Conservation (phyloP, 2,113 vertebrate species). For the Nymphicus hollandicus region DNA sequence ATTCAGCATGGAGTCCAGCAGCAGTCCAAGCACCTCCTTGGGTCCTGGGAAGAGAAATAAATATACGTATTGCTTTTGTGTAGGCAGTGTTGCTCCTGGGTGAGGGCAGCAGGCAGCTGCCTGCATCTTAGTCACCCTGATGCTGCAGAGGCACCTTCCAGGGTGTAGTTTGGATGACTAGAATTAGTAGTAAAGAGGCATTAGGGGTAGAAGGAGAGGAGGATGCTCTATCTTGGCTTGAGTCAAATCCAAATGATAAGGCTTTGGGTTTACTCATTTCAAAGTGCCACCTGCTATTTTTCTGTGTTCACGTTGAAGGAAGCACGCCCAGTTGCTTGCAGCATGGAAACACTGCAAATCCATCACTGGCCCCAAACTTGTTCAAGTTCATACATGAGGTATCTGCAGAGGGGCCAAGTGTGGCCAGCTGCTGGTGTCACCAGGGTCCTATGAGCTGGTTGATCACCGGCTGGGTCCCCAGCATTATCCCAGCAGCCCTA, state of each 20-base stretch:
- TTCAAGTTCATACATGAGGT: not conserved
- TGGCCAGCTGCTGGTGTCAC: not conserved
- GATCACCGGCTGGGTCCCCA: not conserved
- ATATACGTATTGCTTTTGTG: not conserved
- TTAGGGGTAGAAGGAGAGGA: not conserved
- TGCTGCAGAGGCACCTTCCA: not conserved
- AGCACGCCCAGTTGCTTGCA: not conserved
- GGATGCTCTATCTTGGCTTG: not conserved
- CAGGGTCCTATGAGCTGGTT: not conserved
- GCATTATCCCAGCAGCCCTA: not conserved
- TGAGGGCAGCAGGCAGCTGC: not conserved
- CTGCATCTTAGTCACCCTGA: not conserved
- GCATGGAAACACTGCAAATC: not conserved
- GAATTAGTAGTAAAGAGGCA: not conserved
- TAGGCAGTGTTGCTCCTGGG: not conserved
- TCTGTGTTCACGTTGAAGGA: rapidly evolving
- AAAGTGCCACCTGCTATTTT: not conserved
- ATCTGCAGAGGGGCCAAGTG: not conserved
- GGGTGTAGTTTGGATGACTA: not conserved
- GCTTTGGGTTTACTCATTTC: not conserved
- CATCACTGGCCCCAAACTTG: not conserved
- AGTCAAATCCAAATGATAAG: not conserved
- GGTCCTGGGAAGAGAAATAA: not conserved
- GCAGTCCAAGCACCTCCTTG: not conserved
- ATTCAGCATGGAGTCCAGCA: too few relatives aligned